phyloP scores from a whole-genome alignment of 2,888 invertebrate genomes.

The Drosophila birchii region DNA sequence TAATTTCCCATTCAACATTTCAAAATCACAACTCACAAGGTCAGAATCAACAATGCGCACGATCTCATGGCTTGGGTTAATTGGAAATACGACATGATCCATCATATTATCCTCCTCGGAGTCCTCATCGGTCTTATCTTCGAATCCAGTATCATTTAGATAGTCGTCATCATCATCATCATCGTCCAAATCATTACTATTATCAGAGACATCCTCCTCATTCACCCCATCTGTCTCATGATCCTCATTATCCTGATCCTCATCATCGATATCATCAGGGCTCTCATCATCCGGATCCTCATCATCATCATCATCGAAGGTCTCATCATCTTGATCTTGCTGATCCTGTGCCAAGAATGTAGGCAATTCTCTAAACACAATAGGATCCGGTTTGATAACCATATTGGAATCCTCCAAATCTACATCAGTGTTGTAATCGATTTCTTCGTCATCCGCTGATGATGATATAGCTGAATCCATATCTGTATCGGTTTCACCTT shows the following conservation, averaged over 20 bases:
- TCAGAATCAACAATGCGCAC: not conserved
- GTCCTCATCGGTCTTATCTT: not conserved
- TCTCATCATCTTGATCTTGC: too few relatives aligned
- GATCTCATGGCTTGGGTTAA: not conserved
- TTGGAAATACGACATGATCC: not conserved
- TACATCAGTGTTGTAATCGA: not conserved
- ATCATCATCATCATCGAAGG: too few relatives aligned
- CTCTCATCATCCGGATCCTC: too few relatives aligned
- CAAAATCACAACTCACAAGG: not conserved
- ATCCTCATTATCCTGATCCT: not conserved
- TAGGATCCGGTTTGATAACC: not conserved
- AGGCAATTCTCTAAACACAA: too few relatives aligned
- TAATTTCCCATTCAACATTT: not conserved
- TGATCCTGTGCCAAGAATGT: too few relatives aligned
- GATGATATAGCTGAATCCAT: not conserved
- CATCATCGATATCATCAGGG: too few relatives aligned
- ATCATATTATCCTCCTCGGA: not conserved
- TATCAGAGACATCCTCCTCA: not conserved
- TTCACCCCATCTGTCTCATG: too few relatives aligned
- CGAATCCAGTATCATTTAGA: not conserved
- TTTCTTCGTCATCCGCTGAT: not conserved
- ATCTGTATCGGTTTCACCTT: not conserved
- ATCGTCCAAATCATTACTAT: not conserved
- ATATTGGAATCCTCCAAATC: not conserved
- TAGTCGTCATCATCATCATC: not conserved